These are phyloP conservation scores for Monomorium pharaonis DNA, from an alignment of 1,140 invertebrate species.

Conservation along the genomic window DNA sequence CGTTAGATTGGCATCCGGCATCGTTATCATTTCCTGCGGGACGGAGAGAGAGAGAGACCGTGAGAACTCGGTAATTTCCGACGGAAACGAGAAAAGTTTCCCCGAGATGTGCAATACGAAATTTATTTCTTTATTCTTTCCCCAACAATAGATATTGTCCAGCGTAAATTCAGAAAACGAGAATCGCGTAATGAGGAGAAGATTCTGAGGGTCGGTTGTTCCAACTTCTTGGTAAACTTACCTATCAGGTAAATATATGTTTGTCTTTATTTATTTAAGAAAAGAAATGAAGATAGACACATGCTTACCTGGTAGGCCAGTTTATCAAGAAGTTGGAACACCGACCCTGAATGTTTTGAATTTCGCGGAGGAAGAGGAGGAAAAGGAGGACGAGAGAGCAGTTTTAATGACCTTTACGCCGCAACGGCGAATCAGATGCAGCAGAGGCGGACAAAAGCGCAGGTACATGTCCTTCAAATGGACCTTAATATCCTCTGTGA, in stretches of 20 bases:
- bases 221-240: too few relatives aligned
- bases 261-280: too few relatives aligned
- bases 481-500: slow-evolving; percentile 89
- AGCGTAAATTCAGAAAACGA: slow-evolving; percentile 10
- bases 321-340: too few relatives aligned
- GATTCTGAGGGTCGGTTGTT: too few relatives aligned
- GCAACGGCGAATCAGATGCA: slow-evolving; percentile 90
- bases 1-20: slow-evolving; percentile 94
- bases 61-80: slow-evolving; percentile 13
- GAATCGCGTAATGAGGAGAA: not conserved
- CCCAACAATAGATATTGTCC: not conserved
- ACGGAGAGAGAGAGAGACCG: not conserved
- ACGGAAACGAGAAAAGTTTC: slow-evolving; percentile 10
- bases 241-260: too few relatives aligned
- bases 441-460: slow-evolving; percentile 90
- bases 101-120: not conserved
- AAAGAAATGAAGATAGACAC: too few relatives aligned
- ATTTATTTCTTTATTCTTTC: slow-evolving; percentile 16
- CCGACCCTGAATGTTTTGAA: not conserved
- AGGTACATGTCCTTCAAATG: slow-evolving; percentile 90
- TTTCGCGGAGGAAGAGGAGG: too few relatives aligned
- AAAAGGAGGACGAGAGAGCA: too few relatives aligned
- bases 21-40: slow-evolving; percentile 92
- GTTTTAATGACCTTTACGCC: slow-evolving; percentile 83
- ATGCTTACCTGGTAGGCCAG: too few relatives aligned